phyloP scores from a whole-genome alignment of 2,888 invertebrate genomes.

The Rhogogaster chlorosoma region DNA sequence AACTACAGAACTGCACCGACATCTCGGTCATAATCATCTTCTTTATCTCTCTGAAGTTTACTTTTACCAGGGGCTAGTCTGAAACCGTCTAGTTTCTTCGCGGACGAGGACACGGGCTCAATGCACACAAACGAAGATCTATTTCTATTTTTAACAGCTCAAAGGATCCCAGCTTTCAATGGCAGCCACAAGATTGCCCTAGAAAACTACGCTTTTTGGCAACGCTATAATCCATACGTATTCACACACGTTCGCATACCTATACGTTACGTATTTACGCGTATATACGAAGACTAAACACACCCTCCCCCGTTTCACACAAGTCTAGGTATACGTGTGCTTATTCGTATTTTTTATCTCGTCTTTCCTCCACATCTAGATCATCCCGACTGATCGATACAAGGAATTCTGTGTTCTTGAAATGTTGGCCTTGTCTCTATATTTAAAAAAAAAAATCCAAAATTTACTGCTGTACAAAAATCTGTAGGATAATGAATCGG shows the following conservation, averaged over 20 bases:
- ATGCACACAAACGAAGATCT: slow-evolving; percentile 53
- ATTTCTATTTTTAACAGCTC: slow-evolving; percentile 71
- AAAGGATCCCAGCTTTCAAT: slow-evolving; percentile 68
- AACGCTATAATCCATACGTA: neutral
- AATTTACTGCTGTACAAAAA: neutral
- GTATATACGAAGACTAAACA: neutral
- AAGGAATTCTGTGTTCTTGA: neutral
- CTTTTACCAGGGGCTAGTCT: neutral
- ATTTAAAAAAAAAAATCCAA: neutral
- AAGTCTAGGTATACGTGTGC: neutral
- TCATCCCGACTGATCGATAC: slow-evolving; percentile 5
- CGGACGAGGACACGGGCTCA: slow-evolving; percentile 53
- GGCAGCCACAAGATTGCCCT: slow-evolving; percentile 63
- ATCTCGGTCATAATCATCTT: slow-evolving; percentile 42
- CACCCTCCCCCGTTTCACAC: neutral
- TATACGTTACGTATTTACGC: neutral
- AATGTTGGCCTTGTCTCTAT: neutral
- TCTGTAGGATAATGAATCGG: neutral
- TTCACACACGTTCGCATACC: neutral
- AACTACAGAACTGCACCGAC: neutral
- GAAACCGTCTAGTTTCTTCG: slow-evolving; percentile 53
- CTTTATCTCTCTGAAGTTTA: slow-evolving; percentile 35
- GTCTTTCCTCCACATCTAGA: neutral
- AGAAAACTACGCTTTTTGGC: slow-evolving; percentile 56
- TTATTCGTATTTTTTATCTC: neutral